Percentiles rank a stretch among this genome's conserved stretches.
Evolutionary conservation across 2,888 invertebrate species (phyloP).

Genomic region (Sylvicola fuscatus): DNA sequence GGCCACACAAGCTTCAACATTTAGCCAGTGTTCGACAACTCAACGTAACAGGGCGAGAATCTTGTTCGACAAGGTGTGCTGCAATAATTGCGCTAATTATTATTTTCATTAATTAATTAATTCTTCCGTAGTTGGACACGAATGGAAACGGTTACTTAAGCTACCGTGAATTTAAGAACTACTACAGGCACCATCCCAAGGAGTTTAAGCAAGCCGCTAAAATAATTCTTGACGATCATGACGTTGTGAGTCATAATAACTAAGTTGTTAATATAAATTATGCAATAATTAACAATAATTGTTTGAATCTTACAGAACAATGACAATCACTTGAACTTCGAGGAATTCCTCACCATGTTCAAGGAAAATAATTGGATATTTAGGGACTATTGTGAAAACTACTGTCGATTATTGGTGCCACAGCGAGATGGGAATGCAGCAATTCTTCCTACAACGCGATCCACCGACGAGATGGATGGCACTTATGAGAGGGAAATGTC

Average conservation of each 20-base stretch:
- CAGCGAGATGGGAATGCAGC: constrained; percentile 18
- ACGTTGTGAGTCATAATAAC: no score
- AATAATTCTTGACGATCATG: no score
- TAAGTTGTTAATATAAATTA: no score
- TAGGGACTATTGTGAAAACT: constrained; percentile 15
- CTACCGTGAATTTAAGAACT: constrained; percentile 34
- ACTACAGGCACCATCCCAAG: constrained; percentile 15
- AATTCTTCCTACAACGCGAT: not conserved
- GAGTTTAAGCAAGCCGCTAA: constrained; percentile 13
- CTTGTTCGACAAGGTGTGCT: no score
- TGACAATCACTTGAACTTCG: constrained; percentile 40
- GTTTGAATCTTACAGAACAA: not conserved
- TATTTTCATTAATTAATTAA: no score
- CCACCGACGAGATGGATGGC: constrained; percentile 31
- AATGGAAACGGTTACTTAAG: constrained; percentile 51
- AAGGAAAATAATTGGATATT: constrained; percentile 28
- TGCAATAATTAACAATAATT: not conserved
- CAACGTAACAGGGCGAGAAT: no score
- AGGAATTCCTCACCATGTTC: constrained; percentile 46
- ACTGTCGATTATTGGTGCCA: constrained; percentile 21
- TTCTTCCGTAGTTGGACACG: constrained; percentile 40
- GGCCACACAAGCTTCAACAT: no score
- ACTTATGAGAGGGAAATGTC: constrained; percentile 81
- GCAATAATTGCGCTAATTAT: no score
- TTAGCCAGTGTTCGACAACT: no score